These are phyloP conservation scores for Sakesphorus luctuosus DNA, from an alignment of 2,113 vertebrate genomes.

Conservation along the genomic window DNA sequence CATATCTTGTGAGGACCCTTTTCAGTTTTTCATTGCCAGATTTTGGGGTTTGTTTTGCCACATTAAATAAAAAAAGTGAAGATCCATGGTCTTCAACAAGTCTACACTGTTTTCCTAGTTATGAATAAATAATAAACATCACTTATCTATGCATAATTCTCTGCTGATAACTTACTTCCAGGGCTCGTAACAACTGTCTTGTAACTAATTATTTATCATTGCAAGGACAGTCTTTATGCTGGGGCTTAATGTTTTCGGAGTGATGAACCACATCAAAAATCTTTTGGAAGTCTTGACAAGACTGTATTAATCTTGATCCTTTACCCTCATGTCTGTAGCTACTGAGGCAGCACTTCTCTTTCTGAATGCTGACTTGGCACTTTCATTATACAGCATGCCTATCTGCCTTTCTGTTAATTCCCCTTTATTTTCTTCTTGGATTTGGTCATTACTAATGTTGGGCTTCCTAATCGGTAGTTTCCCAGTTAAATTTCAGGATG, in stretches of 20 bases:
- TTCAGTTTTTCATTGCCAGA: background rate
- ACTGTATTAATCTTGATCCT: background rate
- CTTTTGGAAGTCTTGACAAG: background rate
- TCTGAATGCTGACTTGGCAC: background rate
- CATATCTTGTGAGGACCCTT: background rate
- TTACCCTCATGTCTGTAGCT: background rate
- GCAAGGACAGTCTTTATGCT: background rate
- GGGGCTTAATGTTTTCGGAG: background rate
- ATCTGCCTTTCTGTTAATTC: background rate
- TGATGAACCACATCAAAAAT: background rate
- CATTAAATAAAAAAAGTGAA: background rate
- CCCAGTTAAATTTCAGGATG: background rate
- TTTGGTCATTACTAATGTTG: background rate
- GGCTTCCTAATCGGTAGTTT: background rate
- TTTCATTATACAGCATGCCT: background rate
- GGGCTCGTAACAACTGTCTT: background rate
- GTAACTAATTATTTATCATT: background rate
- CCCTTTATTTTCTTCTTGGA: background rate
- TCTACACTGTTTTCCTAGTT: background rate
- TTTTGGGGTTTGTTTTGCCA: background rate
- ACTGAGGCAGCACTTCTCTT: background rate
- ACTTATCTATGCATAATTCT: background rate
- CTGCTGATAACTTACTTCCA: background rate
- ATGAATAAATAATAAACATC: background rate
- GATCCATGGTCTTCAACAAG: background rate